Evolutionary conservation across 2,888 invertebrate species (phyloP).

Genomic region (Nemotelus pantherinus): DNA sequence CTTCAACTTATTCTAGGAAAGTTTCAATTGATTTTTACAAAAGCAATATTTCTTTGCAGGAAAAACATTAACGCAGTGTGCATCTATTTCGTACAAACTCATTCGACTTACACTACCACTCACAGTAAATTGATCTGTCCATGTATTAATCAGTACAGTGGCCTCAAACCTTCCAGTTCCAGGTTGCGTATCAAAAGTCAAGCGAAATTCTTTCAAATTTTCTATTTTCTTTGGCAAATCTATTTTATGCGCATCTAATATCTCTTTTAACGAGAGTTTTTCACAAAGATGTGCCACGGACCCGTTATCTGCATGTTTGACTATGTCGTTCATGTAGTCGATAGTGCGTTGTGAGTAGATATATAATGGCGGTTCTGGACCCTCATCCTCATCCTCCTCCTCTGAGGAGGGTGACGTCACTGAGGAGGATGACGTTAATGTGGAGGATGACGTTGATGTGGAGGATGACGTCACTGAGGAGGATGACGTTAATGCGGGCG

Average conservation of each 20-base stretch:
- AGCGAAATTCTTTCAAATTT: constrained; percentile 68
- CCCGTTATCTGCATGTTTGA: constrained; percentile 49
- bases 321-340: constrained; percentile 57
- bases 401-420: too few species aligned
- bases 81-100: constrained; percentile 67
- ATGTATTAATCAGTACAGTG: constrained; percentile 67
- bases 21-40: constrained; percentile 58
- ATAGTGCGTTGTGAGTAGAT: constrained; percentile 60
- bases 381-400: too few species aligned
- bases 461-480: too few species aligned
- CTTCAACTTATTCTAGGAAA: too few species aligned
- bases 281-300: constrained; percentile 66
- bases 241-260: constrained; percentile 67
- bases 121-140: constrained; percentile 63
- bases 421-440: too few species aligned
- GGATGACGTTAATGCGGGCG: too few species aligned
- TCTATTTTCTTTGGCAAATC: constrained; percentile 12
- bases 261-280: constrained; percentile 66
- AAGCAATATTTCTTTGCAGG: constrained; percentile 70
- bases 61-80: constrained; percentile 67
- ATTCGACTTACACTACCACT: constrained; percentile 72
- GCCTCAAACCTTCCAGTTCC: constrained; percentile 77
- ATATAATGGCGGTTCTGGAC: too few species aligned
- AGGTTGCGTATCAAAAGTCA: constrained; percentile 75
- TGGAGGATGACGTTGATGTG: too few species aligned